phyloP scores from a whole-genome alignment of 2,888 invertebrate species.

The Augochlorella aurata region DNA sequence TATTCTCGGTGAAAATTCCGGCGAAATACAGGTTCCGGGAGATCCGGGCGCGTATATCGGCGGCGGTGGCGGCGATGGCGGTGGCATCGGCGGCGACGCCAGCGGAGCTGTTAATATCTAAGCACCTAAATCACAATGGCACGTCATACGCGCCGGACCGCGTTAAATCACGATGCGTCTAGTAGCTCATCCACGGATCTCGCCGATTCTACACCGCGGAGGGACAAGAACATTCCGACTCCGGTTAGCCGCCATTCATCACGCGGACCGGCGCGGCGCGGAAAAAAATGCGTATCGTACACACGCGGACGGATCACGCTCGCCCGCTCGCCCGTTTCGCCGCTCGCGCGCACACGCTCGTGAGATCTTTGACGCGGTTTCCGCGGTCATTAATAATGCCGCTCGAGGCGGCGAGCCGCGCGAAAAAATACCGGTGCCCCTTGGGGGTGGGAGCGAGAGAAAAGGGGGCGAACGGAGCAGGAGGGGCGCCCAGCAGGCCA shows the following conservation, averaged over 20 bases:
- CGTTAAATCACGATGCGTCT: constrained; percentile 65
- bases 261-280: constrained; percentile 21
- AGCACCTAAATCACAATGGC: constrained; percentile 60
- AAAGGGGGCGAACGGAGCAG: background rate
- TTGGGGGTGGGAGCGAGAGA: background rate
- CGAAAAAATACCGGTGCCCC: constrained; percentile 39
- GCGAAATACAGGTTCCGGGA: constrained; percentile 16
- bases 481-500: no score
- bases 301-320: constrained; percentile 65
- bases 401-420: constrained; percentile 52
- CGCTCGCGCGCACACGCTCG: constrained; percentile 47
- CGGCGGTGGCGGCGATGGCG: background rate
- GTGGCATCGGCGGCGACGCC: no score
- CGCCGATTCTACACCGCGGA: constrained; percentile 50
- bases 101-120: constrained; percentile 48
- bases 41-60: constrained; percentile 2
- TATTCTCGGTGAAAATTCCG: constrained; percentile 16
- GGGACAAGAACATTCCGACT: constrained; percentile 64
- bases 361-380: constrained; percentile 69
- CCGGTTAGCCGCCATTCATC: constrained; percentile 64
- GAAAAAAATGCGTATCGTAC: constrained; percentile 66
- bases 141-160: constrained; percentile 56
- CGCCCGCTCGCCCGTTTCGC: background rate
- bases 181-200: constrained; percentile 60
- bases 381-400: constrained; percentile 69